Percentiles rank a stretch among this genome's conserved stretches.
Evolutionary conservation across 2,797 vertebrate species (phyloP).

Genomic region (Mycteria americana): DNA sequence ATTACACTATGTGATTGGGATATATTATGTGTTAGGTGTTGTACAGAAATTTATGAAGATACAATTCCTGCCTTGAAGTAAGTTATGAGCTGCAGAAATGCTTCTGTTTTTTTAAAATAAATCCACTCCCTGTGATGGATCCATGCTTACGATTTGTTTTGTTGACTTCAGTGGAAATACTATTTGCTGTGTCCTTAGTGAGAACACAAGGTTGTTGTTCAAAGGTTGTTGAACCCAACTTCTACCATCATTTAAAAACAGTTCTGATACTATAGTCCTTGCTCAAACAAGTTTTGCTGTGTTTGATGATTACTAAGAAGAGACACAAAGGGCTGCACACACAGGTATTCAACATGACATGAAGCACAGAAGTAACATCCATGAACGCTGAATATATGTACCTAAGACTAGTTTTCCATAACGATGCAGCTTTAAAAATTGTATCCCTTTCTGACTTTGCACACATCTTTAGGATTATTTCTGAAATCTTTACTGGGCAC

Average conservation of each 20-base stretch:
- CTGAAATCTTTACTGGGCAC: neutral
- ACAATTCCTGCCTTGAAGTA: neutral
- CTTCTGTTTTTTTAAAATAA: neutral
- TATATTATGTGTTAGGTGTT: neutral
- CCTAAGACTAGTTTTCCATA: neutral
- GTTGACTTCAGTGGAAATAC: neutral
- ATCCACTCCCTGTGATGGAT: neutral
- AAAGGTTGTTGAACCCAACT: neutral
- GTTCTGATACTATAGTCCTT: neutral
- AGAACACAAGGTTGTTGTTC: neutral
- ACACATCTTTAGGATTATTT: neutral
- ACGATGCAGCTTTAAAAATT: neutral
- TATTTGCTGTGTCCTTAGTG: neutral
- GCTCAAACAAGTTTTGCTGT: neutral
- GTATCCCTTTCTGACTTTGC: neutral
- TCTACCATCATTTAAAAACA: neutral
- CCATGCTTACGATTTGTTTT: neutral
- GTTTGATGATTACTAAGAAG: neutral
- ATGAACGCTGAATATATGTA: neutral
- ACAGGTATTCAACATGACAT: neutral
- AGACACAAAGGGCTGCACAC: neutral
- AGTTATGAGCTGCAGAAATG: neutral
- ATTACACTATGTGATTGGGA: neutral
- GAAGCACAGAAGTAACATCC: neutral
- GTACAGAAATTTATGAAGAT: neutral